Evolutionary conservation across 2,888 invertebrate genomes (phyloP).

Genomic region (Dicranocentrus wangi): DNA sequence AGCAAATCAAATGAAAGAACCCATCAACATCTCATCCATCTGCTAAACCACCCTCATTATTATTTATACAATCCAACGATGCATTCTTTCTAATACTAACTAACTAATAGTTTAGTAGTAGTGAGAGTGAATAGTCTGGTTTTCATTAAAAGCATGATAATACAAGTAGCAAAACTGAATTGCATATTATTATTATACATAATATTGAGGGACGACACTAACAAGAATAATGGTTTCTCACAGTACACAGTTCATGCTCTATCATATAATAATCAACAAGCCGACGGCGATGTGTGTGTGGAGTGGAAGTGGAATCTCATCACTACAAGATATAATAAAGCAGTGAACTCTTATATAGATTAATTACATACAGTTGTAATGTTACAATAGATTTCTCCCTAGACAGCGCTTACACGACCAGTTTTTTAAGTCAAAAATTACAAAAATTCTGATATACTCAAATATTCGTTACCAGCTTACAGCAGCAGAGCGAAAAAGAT

Average conservation of each 20-base stretch:
- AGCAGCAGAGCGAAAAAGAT: constrained; percentile 42
- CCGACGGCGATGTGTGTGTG: background rate
- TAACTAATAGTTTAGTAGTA: constrained; percentile 45
- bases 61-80: constrained; percentile 23
- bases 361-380: background rate
- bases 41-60: constrained; percentile 32
- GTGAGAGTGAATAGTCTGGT: constrained; percentile 47
- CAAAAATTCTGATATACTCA: constrained; percentile 50
- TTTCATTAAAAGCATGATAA: constrained; percentile 50
- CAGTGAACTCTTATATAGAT: constrained; percentile 28
- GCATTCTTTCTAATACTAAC: constrained; percentile 30
- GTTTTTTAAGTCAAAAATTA: constrained; percentile 51
- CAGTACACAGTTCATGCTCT: constrained; percentile 15
- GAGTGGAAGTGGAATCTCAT: too few relatives aligned
- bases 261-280: background rate
- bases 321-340: constrained; percentile 21
- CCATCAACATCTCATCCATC: constrained; percentile 15
- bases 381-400: constrained; percentile 18
- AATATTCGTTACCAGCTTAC: constrained; percentile 38
- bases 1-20: background rate
- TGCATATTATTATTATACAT: too few relatives aligned
- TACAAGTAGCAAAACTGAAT: constrained; percentile 27
- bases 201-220: constrained; percentile 48
- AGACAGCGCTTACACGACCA: constrained; percentile 44
- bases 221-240: constrained; percentile 25